Percentiles rank a stretch among this genome's conserved stretches.
phyloP scores from a whole-genome alignment of 2,797 vertebrate species.

The Lithobates pipiens region DNA sequence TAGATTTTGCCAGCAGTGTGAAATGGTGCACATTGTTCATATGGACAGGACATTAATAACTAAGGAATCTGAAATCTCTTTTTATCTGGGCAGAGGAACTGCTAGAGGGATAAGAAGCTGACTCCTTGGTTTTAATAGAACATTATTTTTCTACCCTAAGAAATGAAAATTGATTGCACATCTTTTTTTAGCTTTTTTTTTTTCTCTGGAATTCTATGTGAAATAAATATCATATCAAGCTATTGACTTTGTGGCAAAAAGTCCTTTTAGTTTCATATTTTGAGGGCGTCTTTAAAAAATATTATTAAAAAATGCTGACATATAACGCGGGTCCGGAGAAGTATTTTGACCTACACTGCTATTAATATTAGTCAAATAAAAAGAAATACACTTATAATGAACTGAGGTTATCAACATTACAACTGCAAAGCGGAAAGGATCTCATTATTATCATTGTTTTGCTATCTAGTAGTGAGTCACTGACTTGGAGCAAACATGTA shows the following conservation, averaged over 20 bases:
- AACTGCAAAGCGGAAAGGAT: too few relatives aligned
- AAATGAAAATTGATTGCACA: constrained; percentile 77
- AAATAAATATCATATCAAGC: constrained; percentile 74
- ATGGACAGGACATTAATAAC: constrained; percentile 90
- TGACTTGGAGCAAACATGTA: too few relatives aligned
- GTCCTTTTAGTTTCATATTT: constrained; percentile 68
- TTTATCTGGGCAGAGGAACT: constrained; percentile 81
- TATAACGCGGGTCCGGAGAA: background rate
- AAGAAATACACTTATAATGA: background rate
- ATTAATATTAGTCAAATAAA: background rate
- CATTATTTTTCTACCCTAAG: constrained; percentile 67
- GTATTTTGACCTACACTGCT: background rate
- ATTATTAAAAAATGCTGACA: background rate
- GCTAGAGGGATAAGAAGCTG: constrained; percentile 79
- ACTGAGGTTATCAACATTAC: too few relatives aligned
- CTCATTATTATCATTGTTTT: too few relatives aligned
- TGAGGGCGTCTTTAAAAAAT: constrained; percentile 18
- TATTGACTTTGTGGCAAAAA: constrained; percentile 70
- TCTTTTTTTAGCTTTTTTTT: constrained; percentile 65
- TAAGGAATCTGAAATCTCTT: constrained; percentile 79
- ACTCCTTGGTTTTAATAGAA: constrained; percentile 82
- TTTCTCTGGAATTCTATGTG: constrained; percentile 67
- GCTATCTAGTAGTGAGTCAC: too few relatives aligned
- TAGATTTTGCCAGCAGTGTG: constrained; percentile 82
- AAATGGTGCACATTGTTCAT: constrained; percentile 85